Base-by-base conservation (phyloP, 2,797 vertebrate genomes). In the Urocyon cinereoargenteus region DNA sequence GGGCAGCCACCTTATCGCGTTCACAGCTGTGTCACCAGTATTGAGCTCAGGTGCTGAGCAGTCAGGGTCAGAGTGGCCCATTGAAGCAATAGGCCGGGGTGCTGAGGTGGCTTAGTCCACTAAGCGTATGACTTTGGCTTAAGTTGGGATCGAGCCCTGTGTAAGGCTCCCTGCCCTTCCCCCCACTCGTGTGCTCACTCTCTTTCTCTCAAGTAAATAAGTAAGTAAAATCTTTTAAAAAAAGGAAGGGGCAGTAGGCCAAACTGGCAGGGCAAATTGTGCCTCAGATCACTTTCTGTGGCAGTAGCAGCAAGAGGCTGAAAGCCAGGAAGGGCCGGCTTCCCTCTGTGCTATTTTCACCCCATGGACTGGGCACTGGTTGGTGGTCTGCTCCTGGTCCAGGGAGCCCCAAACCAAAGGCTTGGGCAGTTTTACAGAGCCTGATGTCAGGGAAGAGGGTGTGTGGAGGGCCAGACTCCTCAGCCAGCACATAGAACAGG, bases 251-350 rank as follows among this genome's bases (percentile, higher is more conserved):
- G 66, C 66, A 68, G 66, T 68, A 21, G 66, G 66, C 18, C n/a
- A 2, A 40, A 16, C 3, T 3, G 24, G 21, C 31, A 53, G 72
- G 49, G 61, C 49, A 2, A 0, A 4, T 1, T 49, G 15, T 31
- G 45, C 45, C 24, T 0, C 3, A 3, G 21, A 15, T 16, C 26
- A 3, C 18, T 18, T 4, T 19, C 59, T 53, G 87, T 1, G 11
- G 2, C 7, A 18, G 21, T 2, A 5, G n/a, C 1, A 26, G 59
- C 40, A 3, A 5, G 59, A 28, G 45, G 68, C 81, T 40, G 4
- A 8, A 22, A 5, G n/a, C 0, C 13, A 24, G 68, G 45, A 2
- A 13, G 15, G 0, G 1, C 28, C 0, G 4, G 2, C 64, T 40
- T 51, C 68, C 19, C 28, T 22, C 49, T 0, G n/a, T 3, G 26